Percentiles rank a stretch among this genome's conserved stretches.
Conservation (phyloP, 2,888 invertebrate genomes). For the Drosophila borborema region DNA sequence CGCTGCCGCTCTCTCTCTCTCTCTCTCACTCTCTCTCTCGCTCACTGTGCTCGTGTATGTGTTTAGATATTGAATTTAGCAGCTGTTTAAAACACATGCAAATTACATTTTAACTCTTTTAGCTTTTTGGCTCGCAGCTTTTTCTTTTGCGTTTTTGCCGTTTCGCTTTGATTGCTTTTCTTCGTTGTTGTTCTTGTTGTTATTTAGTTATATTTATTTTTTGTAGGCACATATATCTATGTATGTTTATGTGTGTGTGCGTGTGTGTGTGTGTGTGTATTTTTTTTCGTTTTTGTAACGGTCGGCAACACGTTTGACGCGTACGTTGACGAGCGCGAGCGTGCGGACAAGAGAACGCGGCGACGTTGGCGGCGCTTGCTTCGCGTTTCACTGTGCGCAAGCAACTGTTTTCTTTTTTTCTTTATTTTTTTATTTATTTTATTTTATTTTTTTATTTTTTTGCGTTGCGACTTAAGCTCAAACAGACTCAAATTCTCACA, state of each 20-base stretch:
- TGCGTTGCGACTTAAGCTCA: constrained; percentile 44
- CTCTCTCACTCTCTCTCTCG: background rate
- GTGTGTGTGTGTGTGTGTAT: background rate
- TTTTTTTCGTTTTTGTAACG: constrained; percentile 43
- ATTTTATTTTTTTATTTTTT: constrained; percentile 31
- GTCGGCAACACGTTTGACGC: constrained; percentile 55
- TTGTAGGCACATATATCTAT: background rate
- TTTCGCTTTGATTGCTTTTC: constrained; percentile 13
- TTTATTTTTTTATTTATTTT: constrained; percentile 36
- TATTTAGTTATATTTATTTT: background rate
- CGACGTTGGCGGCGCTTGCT: constrained; percentile 60
- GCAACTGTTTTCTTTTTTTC: constrained; percentile 66
- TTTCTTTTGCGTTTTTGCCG: constrained; percentile 23
- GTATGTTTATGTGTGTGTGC: background rate
- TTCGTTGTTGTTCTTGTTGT: background rate
- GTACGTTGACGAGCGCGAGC: constrained; percentile 36
- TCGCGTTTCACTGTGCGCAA: constrained; percentile 74
- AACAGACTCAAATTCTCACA: constrained; percentile 65
- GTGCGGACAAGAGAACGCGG: constrained; percentile 42
- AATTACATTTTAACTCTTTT: constrained; percentile 54
- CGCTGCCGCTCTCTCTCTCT: background rate
- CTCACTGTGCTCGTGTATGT: constrained; percentile 11
- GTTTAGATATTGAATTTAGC: constrained; percentile 36
- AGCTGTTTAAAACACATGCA: constrained; percentile 50
- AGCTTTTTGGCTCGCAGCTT: constrained; percentile 32